These are phyloP conservation scores for Brachylomia viminalis DNA, from an alignment of 2,888 invertebrate species.

Conservation along the genomic window DNA sequence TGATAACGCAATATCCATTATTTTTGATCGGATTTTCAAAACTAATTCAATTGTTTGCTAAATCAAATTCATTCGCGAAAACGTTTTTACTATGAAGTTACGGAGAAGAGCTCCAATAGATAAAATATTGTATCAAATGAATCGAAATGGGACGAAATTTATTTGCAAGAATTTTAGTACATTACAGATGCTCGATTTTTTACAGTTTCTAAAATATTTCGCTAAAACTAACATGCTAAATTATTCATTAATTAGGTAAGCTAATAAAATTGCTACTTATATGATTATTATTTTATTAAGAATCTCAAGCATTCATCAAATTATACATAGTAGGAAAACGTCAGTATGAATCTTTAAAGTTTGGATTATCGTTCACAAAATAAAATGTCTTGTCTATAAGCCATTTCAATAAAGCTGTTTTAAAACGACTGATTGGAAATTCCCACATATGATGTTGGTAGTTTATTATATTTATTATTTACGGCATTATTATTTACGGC, in stretches of 20 bases:
- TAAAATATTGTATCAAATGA: neutral
- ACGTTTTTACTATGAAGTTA: neutral
- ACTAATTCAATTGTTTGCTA: neutral
- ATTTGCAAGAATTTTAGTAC: neutral
- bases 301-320: neutral
- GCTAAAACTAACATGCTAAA: neutral
- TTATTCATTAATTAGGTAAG: neutral
- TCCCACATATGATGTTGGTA: neutral
- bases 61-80: neutral
- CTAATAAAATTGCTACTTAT: neutral
- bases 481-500: no score
- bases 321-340: neutral
- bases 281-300: neutral
- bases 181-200: neutral
- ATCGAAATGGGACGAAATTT: neutral
- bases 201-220: neutral
- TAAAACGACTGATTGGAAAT: neutral
- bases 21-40: neutral
- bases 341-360: neutral
- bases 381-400: neutral
- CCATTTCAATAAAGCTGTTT: neutral
- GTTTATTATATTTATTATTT: neutral
- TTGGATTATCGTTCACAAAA: neutral
- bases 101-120: neutral
- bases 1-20: neutral